Base-by-base conservation (phyloP, 2,888 invertebrate genomes). In the Dendrolimus houi region DNA sequence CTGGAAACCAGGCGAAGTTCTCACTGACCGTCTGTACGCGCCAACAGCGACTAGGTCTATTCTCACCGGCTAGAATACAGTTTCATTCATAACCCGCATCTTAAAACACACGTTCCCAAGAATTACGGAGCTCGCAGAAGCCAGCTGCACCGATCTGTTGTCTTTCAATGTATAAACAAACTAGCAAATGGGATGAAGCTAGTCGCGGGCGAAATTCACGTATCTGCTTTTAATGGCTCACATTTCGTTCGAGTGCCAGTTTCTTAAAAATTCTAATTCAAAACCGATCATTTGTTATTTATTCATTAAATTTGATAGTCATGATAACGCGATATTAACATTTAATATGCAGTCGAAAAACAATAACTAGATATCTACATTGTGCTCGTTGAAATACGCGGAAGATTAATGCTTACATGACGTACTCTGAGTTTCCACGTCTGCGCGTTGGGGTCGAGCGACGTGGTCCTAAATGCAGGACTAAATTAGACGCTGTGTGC, bases 101-200 rank as follows among this genome's bases (percentile, higher is more conserved):
- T 77, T 73, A 75, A 75, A 75, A 79, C 78, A 76, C 75, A 69
- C 78, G 72, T 61, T 74, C 76, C 74, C 67, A 70, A 68, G 70
- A 64, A 72, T 71, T 72, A 77, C 76, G 75, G 75, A 76, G 77
- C 81, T 73, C 77, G 68, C 75, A 74, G 77, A 77, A 76, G 82
- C 88, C 87, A 84, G 86, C 81, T 81, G 79, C 82, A 85, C 83
- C 78, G 80, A 83, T 83, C 86, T 87, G 88, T 87, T 89, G 88
- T 89, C 87, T 87, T 85, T 73, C 83, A 81, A 87, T 85, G 87
- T 83, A 88, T 90, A 90, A 90, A 90, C 89, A 90, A 90, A 88
- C 87, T 76, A 75, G 62, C 70, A 71, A 80, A 69, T 75, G 81
- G 67, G 69, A 79, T 85, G 89, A 90, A 89, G 81, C 77, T 88